Base-by-base conservation (phyloP, 2,888 invertebrate genomes). In the Limnephilus marmoratus region DNA sequence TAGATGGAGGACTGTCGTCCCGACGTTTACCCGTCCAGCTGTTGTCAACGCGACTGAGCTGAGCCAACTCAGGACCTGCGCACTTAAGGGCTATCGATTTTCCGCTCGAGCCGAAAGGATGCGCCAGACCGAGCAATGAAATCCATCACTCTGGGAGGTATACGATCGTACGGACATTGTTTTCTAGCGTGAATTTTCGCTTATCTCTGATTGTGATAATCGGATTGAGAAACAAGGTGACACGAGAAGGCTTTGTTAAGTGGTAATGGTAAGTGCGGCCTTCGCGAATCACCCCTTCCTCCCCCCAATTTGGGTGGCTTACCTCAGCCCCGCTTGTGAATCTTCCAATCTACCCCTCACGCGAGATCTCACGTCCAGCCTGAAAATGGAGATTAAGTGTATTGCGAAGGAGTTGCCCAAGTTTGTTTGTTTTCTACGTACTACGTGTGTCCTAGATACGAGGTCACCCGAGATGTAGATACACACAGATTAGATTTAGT, bases 31-130 rank as follows among this genome's bases (percentile, higher is more conserved):
- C 81, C 90, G 90, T 90, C 92, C 93, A 93, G 93, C 93, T 93
- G 93, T 93, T 93, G 91, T 90, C 91, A 86, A 92, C 86, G 90
- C 91, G 92, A 93, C 93, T 93, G 93, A 93, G 85, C 31, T 11
- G 90, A 85, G 37, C 68, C 53, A 83, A 81, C 49, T 15, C 7
- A 34, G 92, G 91, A 89, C 86, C 93, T 83, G 93, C 93, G 93
- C 93, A 91, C n/a, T 90, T 18, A 82, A 18, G 18, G 41, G 31
- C 68, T 91, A 93, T 93, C 93, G 93, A 93, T 93, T 93, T 93
- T 93, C 91, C 90, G 15, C 49, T 29, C 81, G n/a, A 34, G 68
- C 34, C 85, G 45, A 37, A 90, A 90, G 90, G 90, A 90, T 85
- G 90, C 85, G 90, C 83, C 53, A 18, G 81, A 85, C 31, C 34